Evolutionary conservation across 30 jellyfish, hydroid and myxozoan species (phyloP).

Genomic region (Nemopilema nomurai): DNA sequence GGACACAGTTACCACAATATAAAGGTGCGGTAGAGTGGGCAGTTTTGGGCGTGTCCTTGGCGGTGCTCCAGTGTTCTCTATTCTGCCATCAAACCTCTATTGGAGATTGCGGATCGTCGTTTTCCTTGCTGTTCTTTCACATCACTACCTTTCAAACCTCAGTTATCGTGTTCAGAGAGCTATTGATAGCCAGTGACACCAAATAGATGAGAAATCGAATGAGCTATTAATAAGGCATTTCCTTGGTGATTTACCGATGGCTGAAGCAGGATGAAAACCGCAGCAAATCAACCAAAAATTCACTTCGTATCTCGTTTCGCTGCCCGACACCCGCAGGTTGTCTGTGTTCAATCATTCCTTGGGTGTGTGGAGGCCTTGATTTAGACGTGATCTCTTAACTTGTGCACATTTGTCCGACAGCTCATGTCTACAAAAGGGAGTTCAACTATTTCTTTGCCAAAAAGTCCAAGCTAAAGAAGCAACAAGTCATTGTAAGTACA

Average conservation of each 20-base stretch:
- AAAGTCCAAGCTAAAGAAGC: too few relatives aligned
- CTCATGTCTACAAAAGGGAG: not conserved
- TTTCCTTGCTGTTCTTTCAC: too few relatives aligned
- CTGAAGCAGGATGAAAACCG: not conserved
- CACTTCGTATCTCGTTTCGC: slow-evolving; percentile 25
- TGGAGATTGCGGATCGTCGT: too few relatives aligned
- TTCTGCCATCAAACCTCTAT: too few relatives aligned
- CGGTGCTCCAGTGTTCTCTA: too few relatives aligned
- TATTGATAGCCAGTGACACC: not conserved
- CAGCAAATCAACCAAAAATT: slow-evolving; percentile 27
- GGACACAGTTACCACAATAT: too few relatives aligned
- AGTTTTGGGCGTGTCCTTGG: too few relatives aligned
- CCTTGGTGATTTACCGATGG: not conserved
- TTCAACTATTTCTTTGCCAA: too few relatives aligned
- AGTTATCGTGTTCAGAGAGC: too few relatives aligned
- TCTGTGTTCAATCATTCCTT: not conserved
- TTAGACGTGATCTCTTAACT: not conserved
- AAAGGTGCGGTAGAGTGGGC: too few relatives aligned
- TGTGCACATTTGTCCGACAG: not conserved
- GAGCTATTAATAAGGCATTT: not conserved
- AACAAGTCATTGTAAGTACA: too few relatives aligned
- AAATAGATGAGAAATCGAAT: not conserved
- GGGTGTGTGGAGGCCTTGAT: not conserved
- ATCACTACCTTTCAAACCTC: too few relatives aligned
- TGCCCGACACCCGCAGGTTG: slow-evolving; percentile 36